Base-by-base conservation (phyloP, 2,113 vertebrate species). In the Caranx ignobilis region DNA sequence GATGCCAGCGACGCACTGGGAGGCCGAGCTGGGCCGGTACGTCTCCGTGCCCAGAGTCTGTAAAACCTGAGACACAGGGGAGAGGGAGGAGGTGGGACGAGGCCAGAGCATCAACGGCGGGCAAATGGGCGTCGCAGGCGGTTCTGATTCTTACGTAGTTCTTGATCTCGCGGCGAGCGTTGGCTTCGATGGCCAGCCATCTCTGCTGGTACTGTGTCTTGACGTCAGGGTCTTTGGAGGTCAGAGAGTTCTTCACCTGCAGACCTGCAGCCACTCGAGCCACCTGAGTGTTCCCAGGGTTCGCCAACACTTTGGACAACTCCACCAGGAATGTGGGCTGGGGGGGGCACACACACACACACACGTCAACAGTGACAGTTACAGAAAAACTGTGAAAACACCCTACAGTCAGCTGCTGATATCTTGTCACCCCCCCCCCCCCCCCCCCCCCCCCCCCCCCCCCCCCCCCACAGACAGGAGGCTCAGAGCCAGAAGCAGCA, bases 181-280 rank as follows among this genome's bases (percentile, higher is more conserved):
- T 97, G 91, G 91, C 93, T 80, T 99, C 98, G 88, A 99, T 98
- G 84, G 97, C 98, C 19, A 99, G 95, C 98, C 98, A 99, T 92
- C 98, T 93, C 91, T 98, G 98, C 86, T 99, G 98, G 94, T 99
- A 96, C 62, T 96, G 97, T 0, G 97, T 93, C 93, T 99, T 99
- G 63, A 99, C 96, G 31, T 99, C 97, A 0, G 97, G 96, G 65
- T 99, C 98, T 94, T 99, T 99, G 69, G 98, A 99, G 0, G 98
- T 99, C 92, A 99, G 92, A 0, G 98, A 99, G 94, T 99, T 99
- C 94, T 99, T 99, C 89, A 99, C 97, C 95, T 99, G 98, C 87
- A 99, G 93, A 11, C 98, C 98, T 0, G 98, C 96, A 0, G 98
- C 98, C 5, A 99, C 97, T 0, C 98, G 97, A 0, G 98, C 98